A percentile compares a stretch with the other conserved stretches of the same genome.
Evolutionary conservation across 2,888 invertebrate genomes (phyloP).

Genomic region (Zaprionus obscuricornis): DNA sequence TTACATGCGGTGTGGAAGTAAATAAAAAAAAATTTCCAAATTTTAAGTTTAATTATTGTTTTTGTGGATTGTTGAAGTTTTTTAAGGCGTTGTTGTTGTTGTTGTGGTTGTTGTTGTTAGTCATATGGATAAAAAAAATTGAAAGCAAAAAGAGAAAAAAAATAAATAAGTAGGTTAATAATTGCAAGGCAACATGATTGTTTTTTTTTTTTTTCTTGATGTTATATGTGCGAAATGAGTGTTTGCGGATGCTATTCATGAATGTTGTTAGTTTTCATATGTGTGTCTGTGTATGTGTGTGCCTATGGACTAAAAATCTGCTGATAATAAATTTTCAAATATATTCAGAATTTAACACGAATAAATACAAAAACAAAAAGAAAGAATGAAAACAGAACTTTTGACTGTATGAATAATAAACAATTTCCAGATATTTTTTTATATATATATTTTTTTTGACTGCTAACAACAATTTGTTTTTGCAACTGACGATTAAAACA

Average conservation of each 20-base stretch:
- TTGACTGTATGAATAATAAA: too few relatives aligned
- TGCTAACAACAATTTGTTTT: conserved; percentile 24
- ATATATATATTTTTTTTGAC: too few relatives aligned
- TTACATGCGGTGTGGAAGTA: conserved; percentile 31
- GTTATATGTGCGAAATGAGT: conserved; percentile 13
- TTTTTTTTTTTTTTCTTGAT: background rate
- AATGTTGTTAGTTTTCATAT: background rate
- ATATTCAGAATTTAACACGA: too few relatives aligned
- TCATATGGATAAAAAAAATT: conserved; percentile 32
- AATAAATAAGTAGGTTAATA: conserved; percentile 60
- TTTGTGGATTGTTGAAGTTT: conserved; percentile 20
- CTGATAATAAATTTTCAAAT: too few relatives aligned
- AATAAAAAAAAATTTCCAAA: conserved; percentile 34
- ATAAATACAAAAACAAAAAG: too few relatives aligned
- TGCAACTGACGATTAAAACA: too few relatives aligned
- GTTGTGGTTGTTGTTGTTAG: conserved; percentile 33
- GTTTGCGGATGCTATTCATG: background rate
- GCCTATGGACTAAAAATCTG: background rate
- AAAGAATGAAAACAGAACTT: background rate
- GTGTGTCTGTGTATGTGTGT: conserved; percentile 1
- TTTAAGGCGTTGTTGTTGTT: conserved; percentile 23
- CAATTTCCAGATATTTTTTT: background rate
- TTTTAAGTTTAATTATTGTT: conserved; percentile 27
- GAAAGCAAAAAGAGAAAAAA: conserved; percentile 26
- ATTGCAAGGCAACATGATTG: conserved; percentile 23